A percentile compares a stretch with the other conserved stretches of the same genome.
Evolutionary conservation across 2,113 vertebrate genomes (phyloP).

Genomic region (Aspidoscelis tigris): DNA sequence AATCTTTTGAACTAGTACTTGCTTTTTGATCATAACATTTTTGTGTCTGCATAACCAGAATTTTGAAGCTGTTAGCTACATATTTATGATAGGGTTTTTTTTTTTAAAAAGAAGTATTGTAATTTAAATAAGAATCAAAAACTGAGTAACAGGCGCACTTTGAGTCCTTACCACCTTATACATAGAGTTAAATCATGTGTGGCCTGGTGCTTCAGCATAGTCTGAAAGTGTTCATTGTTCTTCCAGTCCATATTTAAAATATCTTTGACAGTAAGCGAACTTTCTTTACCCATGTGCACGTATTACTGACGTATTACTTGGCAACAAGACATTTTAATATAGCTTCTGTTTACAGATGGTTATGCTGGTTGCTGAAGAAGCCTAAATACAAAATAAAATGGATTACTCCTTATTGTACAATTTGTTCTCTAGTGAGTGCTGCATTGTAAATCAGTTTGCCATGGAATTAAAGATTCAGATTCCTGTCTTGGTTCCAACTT

Average conservation of each 20-base stretch:
- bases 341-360: constrained; percentile 73
- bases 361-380: constrained; percentile 74
- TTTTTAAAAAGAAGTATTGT: constrained; percentile 67
- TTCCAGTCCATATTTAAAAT: constrained; percentile 64
- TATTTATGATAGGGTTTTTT: constrained; percentile 70
- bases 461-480: constrained; percentile 22
- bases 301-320: constrained; percentile 72
- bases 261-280: constrained; percentile 66
- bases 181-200: constrained; percentile 74
- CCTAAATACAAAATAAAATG: constrained; percentile 79
- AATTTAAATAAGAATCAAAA: constrained; percentile 76
- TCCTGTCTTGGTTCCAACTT: constrained; percentile 37
- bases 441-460: constrained; percentile 40
- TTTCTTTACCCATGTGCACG: constrained; percentile 62
- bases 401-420: constrained; percentile 71
- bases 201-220: constrained; percentile 77
- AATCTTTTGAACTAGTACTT: constrained; percentile 79
- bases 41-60: constrained; percentile 77
- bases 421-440: constrained; percentile 49
- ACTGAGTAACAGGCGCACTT: constrained; percentile 78
- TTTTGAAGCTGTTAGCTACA: constrained; percentile 65
- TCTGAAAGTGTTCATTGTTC: constrained; percentile 79
- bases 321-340: constrained; percentile 71
- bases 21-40: constrained; percentile 80
- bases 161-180: constrained; percentile 56